These are phyloP conservation scores for Ochropleura leucogaster DNA, from an alignment of 2,888 invertebrate species.

Conservation along the genomic window DNA sequence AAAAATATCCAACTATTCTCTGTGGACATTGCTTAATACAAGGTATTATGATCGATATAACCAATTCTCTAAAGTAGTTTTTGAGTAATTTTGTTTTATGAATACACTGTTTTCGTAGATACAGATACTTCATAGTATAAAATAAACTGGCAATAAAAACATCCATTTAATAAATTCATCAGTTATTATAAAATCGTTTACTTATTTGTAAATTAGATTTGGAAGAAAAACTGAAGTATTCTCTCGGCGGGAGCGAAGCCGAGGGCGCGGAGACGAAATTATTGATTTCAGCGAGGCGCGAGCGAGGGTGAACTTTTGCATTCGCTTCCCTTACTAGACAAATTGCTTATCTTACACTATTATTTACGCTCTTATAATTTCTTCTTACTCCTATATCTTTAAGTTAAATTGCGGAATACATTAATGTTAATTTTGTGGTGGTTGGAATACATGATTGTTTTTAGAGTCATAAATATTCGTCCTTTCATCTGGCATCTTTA, in stretches of 20 bases:
- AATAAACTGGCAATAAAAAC: not conserved
- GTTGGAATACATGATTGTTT: slow-evolving; percentile 11
- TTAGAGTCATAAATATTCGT: slow-evolving; percentile 10
- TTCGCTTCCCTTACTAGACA: slow-evolving; percentile 78
- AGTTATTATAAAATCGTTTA: slow-evolving; percentile 29
- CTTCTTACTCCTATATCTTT: slow-evolving; percentile 27
- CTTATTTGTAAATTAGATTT: slow-evolving; percentile 51
- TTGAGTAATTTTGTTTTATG: not conserved
- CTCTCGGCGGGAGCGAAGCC: slow-evolving; percentile 53
- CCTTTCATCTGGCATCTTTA: not conserved
- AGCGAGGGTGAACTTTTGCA: slow-evolving; percentile 82
- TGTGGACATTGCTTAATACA: slow-evolving; percentile 22
- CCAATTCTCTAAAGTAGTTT: slow-evolving; percentile 10
- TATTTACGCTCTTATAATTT: slow-evolving; percentile 64
- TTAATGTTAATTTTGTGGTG: slow-evolving; percentile 19
- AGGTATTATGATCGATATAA: slow-evolving; percentile 18
- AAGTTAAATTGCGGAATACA: slow-evolving; percentile 42
- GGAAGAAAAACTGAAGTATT: slow-evolving; percentile 49
- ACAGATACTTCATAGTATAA: too few species aligned
- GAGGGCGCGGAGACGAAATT: slow-evolving; percentile 81
- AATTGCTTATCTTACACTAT: slow-evolving; percentile 78
- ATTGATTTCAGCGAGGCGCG: slow-evolving; percentile 83
- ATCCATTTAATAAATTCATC: not conserved
- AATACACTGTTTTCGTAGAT: not conserved
- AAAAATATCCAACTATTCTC: slow-evolving; percentile 36